Evolutionary conservation across 2,113 vertebrate species (phyloP), one percentile per base, ranked within the genome.

Genomic region (Vidua macroura): DNA sequence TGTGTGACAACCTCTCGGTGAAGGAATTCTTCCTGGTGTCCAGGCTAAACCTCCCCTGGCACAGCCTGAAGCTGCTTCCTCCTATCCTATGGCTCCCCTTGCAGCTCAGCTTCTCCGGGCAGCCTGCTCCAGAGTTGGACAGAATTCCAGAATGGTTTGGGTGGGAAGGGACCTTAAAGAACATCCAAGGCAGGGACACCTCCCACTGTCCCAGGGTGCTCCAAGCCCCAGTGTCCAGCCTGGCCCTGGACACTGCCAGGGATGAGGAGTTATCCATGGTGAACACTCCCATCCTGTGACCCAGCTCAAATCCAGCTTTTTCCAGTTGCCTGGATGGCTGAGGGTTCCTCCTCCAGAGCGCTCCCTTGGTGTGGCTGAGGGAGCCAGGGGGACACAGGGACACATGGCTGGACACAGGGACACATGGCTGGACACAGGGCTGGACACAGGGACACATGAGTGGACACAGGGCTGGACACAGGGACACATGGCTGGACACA

Each of bases 281-380:
- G 23, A 17, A 23, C 12, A 35, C 44, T 51, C 43, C 58, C 6
- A 6, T 9, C 0, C 25, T 2, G 13, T 1, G 23, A 55, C 41
- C 27, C 37, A 30, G n/a, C 23, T 1, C 1, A 41, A 70, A 63
- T 2, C 14, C 64, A 53, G 41, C 5, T 49, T 35, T 39, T 66
- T 1, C n/a, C 63, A 44, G 13, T 0, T 10, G 37, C 23, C 10
- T 48, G 0, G 1, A 12, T 46, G 16, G 66, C 1, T 10, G 22
- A 30, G n/a, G 15, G 8, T 60, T 66, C 41, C 22, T 58, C 33
- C 62, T 80, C 10, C 39, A 49, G 24, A 82, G 18, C 37, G 18
- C 7, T 18, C 52, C 62, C 62, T 51, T 2, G 2, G 6, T 14
- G 24, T 16, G 41, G 7, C 19, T 60, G 68, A 33, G n/a, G 13